These are phyloP conservation scores for Cremastinae sp. DNA, from an alignment of 2,888 invertebrate species.

Conservation along the genomic window DNA sequence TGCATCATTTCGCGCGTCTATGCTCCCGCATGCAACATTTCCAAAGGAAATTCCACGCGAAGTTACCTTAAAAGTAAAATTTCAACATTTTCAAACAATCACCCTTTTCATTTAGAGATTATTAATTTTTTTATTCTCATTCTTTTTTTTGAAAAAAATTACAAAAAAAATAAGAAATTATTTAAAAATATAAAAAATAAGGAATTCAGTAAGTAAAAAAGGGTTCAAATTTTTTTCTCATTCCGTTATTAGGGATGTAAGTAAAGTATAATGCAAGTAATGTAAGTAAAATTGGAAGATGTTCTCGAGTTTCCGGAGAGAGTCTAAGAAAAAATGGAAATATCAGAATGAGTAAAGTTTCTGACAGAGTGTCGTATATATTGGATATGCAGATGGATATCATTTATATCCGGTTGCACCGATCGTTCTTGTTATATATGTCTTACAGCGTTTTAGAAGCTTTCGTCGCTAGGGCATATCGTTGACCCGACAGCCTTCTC, in stretches of 20 bases:
- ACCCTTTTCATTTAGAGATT: no score
- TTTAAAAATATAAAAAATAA: no score
- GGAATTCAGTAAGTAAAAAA: no score
- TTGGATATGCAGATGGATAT: neutral
- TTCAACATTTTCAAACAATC: no score
- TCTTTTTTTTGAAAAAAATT: no score
- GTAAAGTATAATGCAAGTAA: no score
- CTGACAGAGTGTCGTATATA: neutral
- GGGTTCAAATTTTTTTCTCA: no score
- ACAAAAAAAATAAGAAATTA: no score
- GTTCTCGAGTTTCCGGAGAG: no score
- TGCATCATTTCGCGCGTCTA: constrained; percentile 42
- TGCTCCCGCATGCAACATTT: constrained; percentile 31
- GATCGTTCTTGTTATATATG: constrained; percentile 30
- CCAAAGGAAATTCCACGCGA: constrained; percentile 9
- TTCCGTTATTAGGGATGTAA: no score
- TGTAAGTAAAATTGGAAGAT: no score
- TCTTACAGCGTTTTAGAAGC: constrained; percentile 46
- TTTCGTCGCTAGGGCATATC: constrained; percentile 42
- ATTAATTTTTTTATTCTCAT: no score
- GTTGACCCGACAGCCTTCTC: constrained; percentile 22
- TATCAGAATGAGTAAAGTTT: neutral
- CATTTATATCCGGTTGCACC: constrained; percentile 2
- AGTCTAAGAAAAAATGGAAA: neutral
- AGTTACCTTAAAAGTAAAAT: neutral